Base-by-base conservation (phyloP, 2,888 invertebrate species). In the Netelia virgata region DNA sequence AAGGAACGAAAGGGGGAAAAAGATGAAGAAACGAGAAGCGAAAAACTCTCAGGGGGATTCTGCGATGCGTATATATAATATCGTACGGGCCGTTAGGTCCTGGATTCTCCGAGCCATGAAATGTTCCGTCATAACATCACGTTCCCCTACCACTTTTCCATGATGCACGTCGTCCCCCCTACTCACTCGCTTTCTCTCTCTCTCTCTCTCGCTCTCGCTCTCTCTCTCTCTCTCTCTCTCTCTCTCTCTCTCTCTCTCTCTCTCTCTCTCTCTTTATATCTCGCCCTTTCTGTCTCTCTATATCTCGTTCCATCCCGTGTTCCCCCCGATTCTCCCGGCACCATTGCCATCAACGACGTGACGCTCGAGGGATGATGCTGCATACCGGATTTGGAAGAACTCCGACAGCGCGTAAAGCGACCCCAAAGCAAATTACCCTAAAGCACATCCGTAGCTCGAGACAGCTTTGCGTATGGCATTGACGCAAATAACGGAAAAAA, bases 121-220 rank as follows among this genome's bases (percentile, higher is more conserved):
- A 92, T 92, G 90, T 92, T 90, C 91, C 91, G 91, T 92, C 92
- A 92, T 92, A 92, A 92, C 92, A 92, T 91, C 90, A 84, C 64
- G 70, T 74, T 74, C 84, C 88, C 88, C 88, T 87, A 88, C 86
- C 88, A 84, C 86, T 86, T 87, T 88, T 85, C 88, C 87, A 80
- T 86, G 81, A 82, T 87, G 88, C 87, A 87, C 85, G 86, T 86
- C 87, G 86, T 87, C 87, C 86, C 86, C 88, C 87, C 87, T 85
- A 85, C 87, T 88, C 87, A 82, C 79, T 84, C 64, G 81, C 84
- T 84, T 72, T 83, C 50, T 84, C 75, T 84, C 59, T 82, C 18
- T 82, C 72, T 79, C 18, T 66, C 76, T 76, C 53, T 41, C 59
- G 47, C 69, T 69, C 57, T 50, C 43, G 72, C 61, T 82, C 16